Conservation (phyloP, 2,797 vertebrate genomes). For the Coluber constrictor region DNA sequence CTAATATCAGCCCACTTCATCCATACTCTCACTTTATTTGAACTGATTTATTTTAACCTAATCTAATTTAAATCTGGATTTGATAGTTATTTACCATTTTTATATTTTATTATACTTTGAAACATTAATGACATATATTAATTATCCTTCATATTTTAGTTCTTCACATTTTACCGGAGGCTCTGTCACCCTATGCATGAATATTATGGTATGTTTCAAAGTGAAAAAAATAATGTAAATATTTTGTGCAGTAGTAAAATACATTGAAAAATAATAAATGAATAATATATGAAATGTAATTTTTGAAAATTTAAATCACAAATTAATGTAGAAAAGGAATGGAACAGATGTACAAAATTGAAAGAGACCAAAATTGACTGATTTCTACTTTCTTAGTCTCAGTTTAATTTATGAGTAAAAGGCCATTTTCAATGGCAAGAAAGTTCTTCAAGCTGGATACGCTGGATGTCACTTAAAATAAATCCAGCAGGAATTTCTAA, state of each 20-base stretch:
- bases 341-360: background rate
- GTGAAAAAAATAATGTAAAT: background rate
- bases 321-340: background rate
- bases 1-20: background rate
- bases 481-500: background rate
- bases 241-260: background rate
- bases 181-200: background rate
- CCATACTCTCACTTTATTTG: background rate
- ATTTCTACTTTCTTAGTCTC: background rate
- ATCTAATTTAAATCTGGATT: background rate
- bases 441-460: background rate
- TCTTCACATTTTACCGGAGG: background rate
- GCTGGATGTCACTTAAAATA: background rate
- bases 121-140: background rate
- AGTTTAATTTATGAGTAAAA: background rate
- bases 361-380: background rate
- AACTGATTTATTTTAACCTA: background rate
- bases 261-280: background rate
- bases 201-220: background rate
- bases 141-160: background rate
- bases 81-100: background rate
- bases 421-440: background rate
- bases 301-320: background rate
- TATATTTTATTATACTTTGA: background rate
- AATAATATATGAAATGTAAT: background rate